A percentile compares a stretch with the other conserved stretches of the same genome.
These are phyloP conservation scores for Papilio protenor DNA, from an alignment of 2,888 invertebrate genomes.

Conservation along the genomic window DNA sequence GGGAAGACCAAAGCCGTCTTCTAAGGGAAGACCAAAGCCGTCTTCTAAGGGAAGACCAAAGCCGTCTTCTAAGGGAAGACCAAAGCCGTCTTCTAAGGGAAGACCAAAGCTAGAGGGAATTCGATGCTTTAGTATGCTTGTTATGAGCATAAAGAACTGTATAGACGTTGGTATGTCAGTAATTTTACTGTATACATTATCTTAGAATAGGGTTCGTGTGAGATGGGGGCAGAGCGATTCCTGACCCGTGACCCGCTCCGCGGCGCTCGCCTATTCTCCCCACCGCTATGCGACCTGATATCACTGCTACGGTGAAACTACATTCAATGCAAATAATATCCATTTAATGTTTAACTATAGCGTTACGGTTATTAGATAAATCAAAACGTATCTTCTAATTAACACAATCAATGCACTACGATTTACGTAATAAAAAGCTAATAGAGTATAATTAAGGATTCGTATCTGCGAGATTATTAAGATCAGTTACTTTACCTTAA, in stretches of 20 bases:
- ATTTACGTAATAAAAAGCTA: not conserved
- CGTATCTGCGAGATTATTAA: not conserved
- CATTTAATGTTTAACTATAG: not conserved
- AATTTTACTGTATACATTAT: constrained; percentile 11
- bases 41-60: no score
- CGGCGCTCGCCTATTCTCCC: constrained; percentile 47
- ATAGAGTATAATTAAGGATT: not conserved
- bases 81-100: no score
- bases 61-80: no score
- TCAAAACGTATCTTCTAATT: not conserved
- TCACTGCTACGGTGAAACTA: constrained; percentile 4
- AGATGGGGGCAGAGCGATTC: constrained; percentile 31
- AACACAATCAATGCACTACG: not conserved
- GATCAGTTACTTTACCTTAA: not conserved
- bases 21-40: no score
- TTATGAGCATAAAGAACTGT: not conserved
- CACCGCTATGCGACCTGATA: constrained; percentile 41
- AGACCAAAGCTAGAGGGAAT: not conserved
- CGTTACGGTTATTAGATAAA: not conserved
- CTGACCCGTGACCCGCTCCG: constrained; percentile 44
- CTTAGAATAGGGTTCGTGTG: constrained; percentile 15
- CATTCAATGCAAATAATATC: not conserved
- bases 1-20: no score
- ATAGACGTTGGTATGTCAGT: not conserved
- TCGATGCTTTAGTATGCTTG: not conserved